A percentile compares a stretch with the other conserved stretches of the same genome.
Conservation (phyloP, 2,888 invertebrate genomes). For the Erpobdella octoculata region DNA sequence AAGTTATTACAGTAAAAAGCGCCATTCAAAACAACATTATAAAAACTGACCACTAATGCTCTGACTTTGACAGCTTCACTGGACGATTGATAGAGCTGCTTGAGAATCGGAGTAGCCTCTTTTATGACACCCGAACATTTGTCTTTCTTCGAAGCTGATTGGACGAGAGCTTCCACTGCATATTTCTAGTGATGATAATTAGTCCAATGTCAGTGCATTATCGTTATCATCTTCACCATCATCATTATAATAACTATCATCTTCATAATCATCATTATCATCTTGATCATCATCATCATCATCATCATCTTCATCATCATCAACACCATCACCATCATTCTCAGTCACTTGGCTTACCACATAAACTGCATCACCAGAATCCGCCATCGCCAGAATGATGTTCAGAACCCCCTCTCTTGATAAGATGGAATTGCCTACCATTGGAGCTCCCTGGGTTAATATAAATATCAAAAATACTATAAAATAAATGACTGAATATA, state of each 20-base stretch:
- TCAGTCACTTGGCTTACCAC: slow-evolving; percentile 69
- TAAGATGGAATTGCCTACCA: slow-evolving; percentile 70
- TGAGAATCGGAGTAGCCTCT: slow-evolving; percentile 85
- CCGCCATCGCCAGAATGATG: slow-evolving; percentile 94
- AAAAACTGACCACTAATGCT: slow-evolving; percentile 57
- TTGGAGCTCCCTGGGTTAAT: slow-evolving; percentile 69
- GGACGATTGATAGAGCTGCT: slow-evolving; percentile 73
- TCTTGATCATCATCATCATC: neutral
- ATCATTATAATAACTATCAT: neutral
- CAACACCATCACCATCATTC: slow-evolving; percentile 81
- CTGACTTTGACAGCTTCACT: slow-evolving; percentile 74
- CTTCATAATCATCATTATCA: neutral
- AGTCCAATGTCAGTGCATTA: neutral
- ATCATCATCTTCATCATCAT: slow-evolving; percentile 60
- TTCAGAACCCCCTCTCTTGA: slow-evolving; percentile 70
- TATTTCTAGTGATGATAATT: slow-evolving; percentile 63
- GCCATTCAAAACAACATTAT: neutral
- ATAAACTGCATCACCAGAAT: slow-evolving; percentile 78
- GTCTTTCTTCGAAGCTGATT: slow-evolving; percentile 92
- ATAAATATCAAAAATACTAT: neutral
- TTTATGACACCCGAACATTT: slow-evolving; percentile 80
- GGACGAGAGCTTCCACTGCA: slow-evolving; percentile 90
- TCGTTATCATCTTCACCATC: neutral
- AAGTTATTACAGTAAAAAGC: neutral
- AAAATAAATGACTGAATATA: neutral